Evolutionary conservation across 2,888 invertebrate genomes (phyloP).

Genomic region (Congeria kusceri): DNA sequence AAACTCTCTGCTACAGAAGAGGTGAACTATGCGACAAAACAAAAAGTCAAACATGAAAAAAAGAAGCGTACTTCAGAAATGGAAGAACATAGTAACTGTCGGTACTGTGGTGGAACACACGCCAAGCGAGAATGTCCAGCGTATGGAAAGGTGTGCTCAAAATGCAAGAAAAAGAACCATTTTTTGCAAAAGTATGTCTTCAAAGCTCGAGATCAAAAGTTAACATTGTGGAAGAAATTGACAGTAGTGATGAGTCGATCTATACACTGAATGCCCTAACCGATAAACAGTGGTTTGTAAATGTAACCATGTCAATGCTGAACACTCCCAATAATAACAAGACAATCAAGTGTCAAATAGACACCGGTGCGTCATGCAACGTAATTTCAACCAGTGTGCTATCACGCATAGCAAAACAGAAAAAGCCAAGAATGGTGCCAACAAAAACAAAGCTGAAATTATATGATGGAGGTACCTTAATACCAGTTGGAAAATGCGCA

Average conservation of each 20-base stretch:
- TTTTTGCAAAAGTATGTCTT: neutral
- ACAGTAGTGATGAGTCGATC: conserved; percentile 1
- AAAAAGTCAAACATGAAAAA: conserved; percentile 1
- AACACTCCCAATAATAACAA: neutral
- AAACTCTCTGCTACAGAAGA: neutral
- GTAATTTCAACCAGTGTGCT: conserved; percentile 5
- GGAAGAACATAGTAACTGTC: neutral
- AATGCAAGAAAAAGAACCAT: conserved; percentile 8
- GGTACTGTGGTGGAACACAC: conserved; percentile 11
- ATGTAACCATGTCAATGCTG: conserved; percentile 3
- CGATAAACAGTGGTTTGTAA: conserved; percentile 11
- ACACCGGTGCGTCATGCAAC: conserved; percentile 22
- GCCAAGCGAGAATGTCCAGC: conserved; percentile 12
- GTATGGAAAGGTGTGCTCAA: conserved; percentile 5
- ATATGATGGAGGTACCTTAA: too few relatives aligned
- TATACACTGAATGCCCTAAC: neutral
- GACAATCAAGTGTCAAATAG: conserved; percentile 13
- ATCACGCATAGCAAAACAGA: neutral
- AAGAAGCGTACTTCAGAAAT: neutral
- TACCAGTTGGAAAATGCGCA: conserved; percentile 7
- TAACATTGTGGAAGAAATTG: conserved; percentile 7
- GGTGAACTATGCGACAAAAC: conserved; percentile 11
- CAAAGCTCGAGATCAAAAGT: conserved; percentile 1
- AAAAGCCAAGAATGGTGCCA: neutral
- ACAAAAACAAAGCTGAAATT: neutral